Evolutionary conservation across 2,113 vertebrate genomes (phyloP).

Genomic region (Notothenia rossii): DNA sequence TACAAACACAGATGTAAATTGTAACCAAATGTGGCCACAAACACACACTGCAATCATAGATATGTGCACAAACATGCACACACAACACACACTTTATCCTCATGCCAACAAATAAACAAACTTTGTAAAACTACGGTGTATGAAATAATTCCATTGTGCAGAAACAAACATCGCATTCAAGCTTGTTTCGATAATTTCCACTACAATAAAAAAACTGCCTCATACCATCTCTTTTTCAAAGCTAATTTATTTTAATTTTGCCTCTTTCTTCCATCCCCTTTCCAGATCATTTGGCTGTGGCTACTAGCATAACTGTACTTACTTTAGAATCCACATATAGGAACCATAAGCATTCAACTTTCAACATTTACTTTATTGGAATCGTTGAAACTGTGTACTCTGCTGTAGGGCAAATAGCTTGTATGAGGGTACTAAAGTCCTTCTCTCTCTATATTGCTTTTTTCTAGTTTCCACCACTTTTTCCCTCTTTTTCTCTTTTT

Average conservation of each 20-base stretch:
- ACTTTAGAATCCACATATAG: conserved; percentile 40
- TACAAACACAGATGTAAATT: conserved; percentile 35
- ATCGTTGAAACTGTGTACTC: conserved; percentile 32
- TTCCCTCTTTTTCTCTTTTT: conserved; percentile 31
- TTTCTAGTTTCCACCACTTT: conserved; percentile 41
- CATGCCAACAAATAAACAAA: background rate
- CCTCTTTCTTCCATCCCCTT: conserved; percentile 41
- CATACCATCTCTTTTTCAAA: conserved; percentile 16
- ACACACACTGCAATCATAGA: background rate
- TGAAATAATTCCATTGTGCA: conserved; percentile 2
- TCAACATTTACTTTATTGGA: conserved; percentile 59
- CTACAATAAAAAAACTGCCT: background rate
- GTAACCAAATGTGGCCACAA: background rate
- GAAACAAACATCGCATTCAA: conserved; percentile 17
- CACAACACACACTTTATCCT: background rate
- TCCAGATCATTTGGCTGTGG: conserved; percentile 49
- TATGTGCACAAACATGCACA: background rate
- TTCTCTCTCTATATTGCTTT: conserved; percentile 33
- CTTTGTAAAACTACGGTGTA: background rate
- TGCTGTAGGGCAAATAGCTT: conserved; percentile 50
- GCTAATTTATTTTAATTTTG: conserved; percentile 28
- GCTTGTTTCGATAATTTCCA: conserved; percentile 12
- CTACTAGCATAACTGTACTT: conserved; percentile 46
- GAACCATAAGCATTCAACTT: conserved; percentile 54
- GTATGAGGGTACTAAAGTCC: conserved; percentile 20